Conservation (phyloP, 2,888 invertebrate genomes). For the Oxytorus armatus region DNA sequence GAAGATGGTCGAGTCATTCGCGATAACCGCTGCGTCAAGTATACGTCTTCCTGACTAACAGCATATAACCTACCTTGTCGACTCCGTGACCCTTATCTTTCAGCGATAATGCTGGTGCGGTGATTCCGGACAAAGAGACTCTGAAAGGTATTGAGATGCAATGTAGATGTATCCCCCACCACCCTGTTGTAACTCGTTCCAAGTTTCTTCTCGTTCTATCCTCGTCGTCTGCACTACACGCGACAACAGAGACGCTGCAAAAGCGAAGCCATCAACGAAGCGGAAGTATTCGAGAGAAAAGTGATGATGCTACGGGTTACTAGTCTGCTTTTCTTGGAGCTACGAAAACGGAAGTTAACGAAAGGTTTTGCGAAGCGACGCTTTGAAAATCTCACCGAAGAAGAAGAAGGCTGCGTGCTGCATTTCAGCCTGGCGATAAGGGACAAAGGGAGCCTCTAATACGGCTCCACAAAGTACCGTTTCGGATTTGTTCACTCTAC, state of each 20-base stretch:
- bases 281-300: constrained; percentile 22
- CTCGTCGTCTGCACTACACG: constrained; percentile 41
- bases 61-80: not conserved
- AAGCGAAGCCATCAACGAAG: constrained; percentile 24
- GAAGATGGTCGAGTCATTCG: constrained; percentile 22
- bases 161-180: not conserved
- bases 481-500: constrained; percentile 71
- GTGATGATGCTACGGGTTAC: constrained; percentile 29
- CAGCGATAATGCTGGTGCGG: constrained; percentile 27
- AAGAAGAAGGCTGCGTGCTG: constrained; percentile 60
- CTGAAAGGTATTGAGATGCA: constrained; percentile 1
- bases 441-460: constrained; percentile 79
- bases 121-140: constrained; percentile 37
- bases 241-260: constrained; percentile 15
- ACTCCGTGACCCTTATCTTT: constrained; percentile 48
- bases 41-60: not conserved
- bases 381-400: constrained; percentile 43
- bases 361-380: constrained; percentile 42
- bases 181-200: constrained; percentile 18
- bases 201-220: not conserved
- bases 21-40: not conserved
- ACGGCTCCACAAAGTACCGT: constrained; percentile 78
- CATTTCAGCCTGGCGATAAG: constrained; percentile 74
- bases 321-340: constrained; percentile 36
- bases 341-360: constrained; percentile 47